Evolutionary conservation across 2,888 invertebrate species (phyloP), one percentile per base, ranked within the genome.

Genomic region (Hesperia comma): DNA sequence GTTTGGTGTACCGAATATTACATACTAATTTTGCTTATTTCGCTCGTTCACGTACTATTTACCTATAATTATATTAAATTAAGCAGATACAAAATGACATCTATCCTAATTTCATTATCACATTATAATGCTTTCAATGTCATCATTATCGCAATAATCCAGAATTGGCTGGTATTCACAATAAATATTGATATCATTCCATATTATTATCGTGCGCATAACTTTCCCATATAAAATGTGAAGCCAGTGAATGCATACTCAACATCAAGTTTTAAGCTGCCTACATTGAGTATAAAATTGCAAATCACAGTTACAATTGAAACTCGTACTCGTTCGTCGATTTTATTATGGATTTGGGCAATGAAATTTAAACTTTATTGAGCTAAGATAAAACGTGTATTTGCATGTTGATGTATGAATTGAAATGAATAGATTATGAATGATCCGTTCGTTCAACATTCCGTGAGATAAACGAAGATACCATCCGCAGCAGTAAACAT

Each of bases 141-240:
- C 37, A 40, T 37, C 12, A 56, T 56, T 56, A 40, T 56, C 37
- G 37, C 1, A 37, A 40, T 56, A 17, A 32, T 2, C 55, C 55
- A 19, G 37, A 40, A 19, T 56, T 40, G 55, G 17, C 17, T 56
- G 32, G n/a, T 53, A 32, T 53, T 53, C 21, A 32, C 32, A 7
- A 53, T 53, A 40, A 56, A 56, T 40, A 37, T 56, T 17, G 21
- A 37, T 56, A 19, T 56, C 14, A 37, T 56, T 56, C n/a, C 21
- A 56, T 40, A 56, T 37, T 56, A 33, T 40, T 40, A 56, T 37
- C 37, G 37, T 19, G 55, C 37, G 12, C 40, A 40, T 56, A 56
- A 56, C 55, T 37, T 37, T 53, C 3, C 19, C 21, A 56, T 56
- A 56, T 56, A 12, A 55, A 33, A 33, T 12, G 43, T 8, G 2